phyloP scores from a whole-genome alignment of 1,140 invertebrate species.

The Rhagoletis zephyria region DNA sequence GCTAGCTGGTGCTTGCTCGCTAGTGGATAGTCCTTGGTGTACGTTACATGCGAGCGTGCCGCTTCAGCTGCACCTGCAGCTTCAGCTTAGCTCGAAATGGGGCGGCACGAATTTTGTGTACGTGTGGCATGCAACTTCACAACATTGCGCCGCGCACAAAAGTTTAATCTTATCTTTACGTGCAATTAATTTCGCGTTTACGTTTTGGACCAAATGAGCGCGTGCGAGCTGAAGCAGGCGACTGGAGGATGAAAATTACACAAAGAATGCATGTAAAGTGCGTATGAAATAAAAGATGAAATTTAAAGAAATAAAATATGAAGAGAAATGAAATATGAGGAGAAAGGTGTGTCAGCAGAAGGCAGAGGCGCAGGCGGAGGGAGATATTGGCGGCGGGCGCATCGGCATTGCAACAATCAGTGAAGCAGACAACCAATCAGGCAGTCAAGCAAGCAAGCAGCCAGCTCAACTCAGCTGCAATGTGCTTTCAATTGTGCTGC shows the following conservation, averaged over 20 bases:
- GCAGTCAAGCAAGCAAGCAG: neutral
- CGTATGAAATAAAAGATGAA: too few species aligned
- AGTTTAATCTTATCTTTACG: conserved; percentile 51
- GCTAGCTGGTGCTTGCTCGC: neutral
- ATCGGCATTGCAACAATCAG: too few species aligned
- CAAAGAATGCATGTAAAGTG: too few species aligned
- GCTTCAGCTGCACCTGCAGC: neutral
- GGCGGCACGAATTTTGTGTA: neutral
- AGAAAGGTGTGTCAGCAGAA: too few species aligned
- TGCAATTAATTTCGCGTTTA: conserved; percentile 50
- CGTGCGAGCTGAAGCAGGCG: neutral
- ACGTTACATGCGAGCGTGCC: neutral
- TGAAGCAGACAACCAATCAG: neutral
- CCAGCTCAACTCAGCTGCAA: neutral
- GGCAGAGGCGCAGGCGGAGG: too few species aligned
- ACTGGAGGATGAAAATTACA: too few species aligned
- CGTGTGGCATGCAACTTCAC: neutral
- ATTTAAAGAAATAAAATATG: neutral
- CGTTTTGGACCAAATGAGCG: conserved; percentile 39
- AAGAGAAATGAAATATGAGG: neutral
- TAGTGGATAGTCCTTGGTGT: neutral
- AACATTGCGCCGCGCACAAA: conserved; percentile 29
- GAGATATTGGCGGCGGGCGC: too few species aligned
- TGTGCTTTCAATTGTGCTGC: conserved; percentile 36
- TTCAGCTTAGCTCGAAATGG: neutral